A percentile compares a stretch with the other conserved stretches of the same genome.
Evolutionary conservation across 2,113 vertebrate species (phyloP).

Genomic region (Nestor notabilis): DNA sequence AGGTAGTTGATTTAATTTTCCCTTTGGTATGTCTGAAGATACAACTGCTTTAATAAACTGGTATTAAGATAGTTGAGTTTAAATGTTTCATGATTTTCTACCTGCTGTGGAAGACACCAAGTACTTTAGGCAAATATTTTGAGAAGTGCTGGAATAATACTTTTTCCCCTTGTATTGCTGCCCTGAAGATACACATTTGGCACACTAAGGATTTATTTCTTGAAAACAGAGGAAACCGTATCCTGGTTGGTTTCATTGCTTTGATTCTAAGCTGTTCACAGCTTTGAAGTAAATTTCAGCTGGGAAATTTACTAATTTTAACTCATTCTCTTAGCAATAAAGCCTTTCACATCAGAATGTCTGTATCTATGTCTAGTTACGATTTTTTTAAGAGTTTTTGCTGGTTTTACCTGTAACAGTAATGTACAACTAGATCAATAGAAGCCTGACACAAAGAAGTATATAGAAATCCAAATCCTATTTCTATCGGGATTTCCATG

Average conservation of each 20-base stretch:
- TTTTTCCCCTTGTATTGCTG: not conserved
- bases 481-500: not conserved
- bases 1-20: slow-evolving; percentile 66
- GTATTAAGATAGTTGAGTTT: slow-evolving; percentile 59
- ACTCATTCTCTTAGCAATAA: not conserved
- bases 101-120: slow-evolving; percentile 34
- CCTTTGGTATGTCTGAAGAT: slow-evolving; percentile 40
- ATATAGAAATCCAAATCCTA: not conserved
- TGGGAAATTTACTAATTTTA: not conserved
- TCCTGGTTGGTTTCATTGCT: slow-evolving; percentile 7
- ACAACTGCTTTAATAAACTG: slow-evolving; percentile 60
- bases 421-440: not conserved
- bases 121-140: slow-evolving; percentile 46
- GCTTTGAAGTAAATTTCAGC: slow-evolving; percentile 31
- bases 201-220: slow-evolving; percentile 29
- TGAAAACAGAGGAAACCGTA: not conserved
- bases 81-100: slow-evolving; percentile 33
- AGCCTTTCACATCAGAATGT: not conserved
- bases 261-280: slow-evolving; percentile 20
- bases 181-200: slow-evolving; percentile 30
- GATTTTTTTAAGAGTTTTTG: not conserved
- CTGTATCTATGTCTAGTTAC: not conserved
- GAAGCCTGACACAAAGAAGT: not conserved
- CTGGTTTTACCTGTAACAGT: not conserved
- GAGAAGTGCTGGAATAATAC: not conserved